A percentile compares a stretch with the other conserved stretches of the same genome.
phyloP scores from a whole-genome alignment of 92 coral and sea anemone genomes.

The Montipora capitata region DNA sequence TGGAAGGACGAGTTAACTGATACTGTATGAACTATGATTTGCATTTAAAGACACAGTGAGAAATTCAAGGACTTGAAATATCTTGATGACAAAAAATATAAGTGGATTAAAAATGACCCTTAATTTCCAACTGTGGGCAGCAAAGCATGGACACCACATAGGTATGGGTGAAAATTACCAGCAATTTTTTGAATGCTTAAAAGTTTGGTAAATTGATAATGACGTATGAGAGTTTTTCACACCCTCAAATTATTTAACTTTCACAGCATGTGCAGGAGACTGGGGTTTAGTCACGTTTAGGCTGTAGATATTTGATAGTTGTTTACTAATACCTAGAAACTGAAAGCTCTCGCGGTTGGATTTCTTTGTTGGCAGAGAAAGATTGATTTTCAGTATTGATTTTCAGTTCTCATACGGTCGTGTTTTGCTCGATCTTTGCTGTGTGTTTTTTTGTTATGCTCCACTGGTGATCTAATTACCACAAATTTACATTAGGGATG shows the following conservation, averaged over 20 bases:
- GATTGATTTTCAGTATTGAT: not conserved
- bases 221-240: not conserved
- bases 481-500: no score
- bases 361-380: constrained; percentile 11
- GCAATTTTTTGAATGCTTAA: constrained; percentile 1
- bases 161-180: not conserved
- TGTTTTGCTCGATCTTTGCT: not conserved
- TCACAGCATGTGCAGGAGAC: no score
- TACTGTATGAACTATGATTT: not conserved
- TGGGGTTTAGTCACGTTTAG: not conserved
- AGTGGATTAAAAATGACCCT: constrained; percentile 8
- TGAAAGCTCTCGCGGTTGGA: constrained; percentile 2
- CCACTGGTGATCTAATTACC: no score
- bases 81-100: not conserved
- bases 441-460: no score
- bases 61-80: no score
- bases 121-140: constrained; percentile 14
- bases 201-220: constrained; percentile 1
- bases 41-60: not conserved
- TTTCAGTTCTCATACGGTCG: no score
- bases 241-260: not conserved
- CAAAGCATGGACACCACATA: constrained; percentile 12
- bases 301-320: constrained; percentile 13
- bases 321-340: constrained; percentile 6
- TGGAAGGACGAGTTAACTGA: not conserved